Conservation (phyloP, 2,797 vertebrate genomes). For the Streptopelia turtur region DNA sequence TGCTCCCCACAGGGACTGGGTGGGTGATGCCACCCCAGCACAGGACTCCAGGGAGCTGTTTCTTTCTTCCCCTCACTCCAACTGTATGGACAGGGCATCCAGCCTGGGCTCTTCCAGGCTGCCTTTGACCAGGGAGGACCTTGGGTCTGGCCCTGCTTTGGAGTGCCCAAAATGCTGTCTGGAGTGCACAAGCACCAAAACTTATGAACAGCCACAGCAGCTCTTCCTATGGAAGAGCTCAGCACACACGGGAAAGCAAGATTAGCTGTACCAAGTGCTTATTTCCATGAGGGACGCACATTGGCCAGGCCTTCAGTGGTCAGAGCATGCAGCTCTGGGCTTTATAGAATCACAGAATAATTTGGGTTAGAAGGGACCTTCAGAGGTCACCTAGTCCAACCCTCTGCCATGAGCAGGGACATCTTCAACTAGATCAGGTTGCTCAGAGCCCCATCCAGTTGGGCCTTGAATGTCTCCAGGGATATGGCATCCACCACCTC, state of each 20-base stretch:
- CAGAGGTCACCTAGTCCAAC: too few relatives aligned
- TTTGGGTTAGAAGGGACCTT: too few relatives aligned
- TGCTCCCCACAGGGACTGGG: neutral
- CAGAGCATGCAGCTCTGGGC: neutral
- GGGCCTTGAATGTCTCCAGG: too few relatives aligned
- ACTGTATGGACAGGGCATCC: neutral
- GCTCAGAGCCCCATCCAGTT: too few relatives aligned
- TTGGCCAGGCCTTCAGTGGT: neutral
- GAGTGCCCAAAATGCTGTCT: neutral
- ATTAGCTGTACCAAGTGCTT: neutral
- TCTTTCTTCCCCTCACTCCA: neutral
- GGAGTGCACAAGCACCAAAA: accelerated
- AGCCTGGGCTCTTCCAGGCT: neutral
- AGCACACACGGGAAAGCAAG: neutral
- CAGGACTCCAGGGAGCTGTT: neutral
- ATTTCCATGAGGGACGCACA: neutral
- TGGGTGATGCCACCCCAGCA: accelerated
- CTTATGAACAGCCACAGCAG: accelerated
- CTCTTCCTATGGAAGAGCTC: neutral
- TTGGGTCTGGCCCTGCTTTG: neutral
- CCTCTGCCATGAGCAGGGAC: too few relatives aligned
- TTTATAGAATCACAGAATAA: neutral
- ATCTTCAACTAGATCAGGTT: too few relatives aligned
- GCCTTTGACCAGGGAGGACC: neutral
- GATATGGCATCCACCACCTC: too few relatives aligned